Evolutionary conservation across 2,113 vertebrate species (phyloP).

Genomic region (Heterotis niloticus): DNA sequence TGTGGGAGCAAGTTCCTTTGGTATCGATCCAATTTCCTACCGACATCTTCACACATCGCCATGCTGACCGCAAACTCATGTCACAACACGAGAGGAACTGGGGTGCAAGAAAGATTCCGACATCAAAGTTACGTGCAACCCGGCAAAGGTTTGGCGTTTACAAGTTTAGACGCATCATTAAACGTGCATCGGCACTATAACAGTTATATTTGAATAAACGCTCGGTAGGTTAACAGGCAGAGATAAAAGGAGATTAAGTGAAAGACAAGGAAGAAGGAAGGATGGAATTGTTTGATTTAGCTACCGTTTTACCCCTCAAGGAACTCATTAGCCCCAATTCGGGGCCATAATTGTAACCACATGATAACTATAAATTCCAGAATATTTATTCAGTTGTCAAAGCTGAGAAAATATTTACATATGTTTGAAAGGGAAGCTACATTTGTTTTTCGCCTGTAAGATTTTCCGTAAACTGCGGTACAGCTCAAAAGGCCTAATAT

Average conservation of each 20-base stretch:
- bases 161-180: no score
- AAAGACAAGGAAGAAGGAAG: constrained; percentile 28
- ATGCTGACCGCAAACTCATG: background rate
- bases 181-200: background rate
- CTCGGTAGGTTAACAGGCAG: background rate
- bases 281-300: constrained; percentile 52
- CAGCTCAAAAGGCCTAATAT: background rate
- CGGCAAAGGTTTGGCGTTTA: no score
- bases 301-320: constrained; percentile 63
- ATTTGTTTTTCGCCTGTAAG: background rate
- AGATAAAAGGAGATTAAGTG: constrained; percentile 22
- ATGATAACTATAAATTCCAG: constrained; percentile 48
- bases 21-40: background rate
- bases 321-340: constrained; percentile 63
- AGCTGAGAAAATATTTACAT: constrained; percentile 42
- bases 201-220: background rate
- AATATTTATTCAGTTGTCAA: constrained; percentile 35
- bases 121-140: background rate
- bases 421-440: background rate
- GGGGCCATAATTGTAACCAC: constrained; percentile 59
- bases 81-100: background rate
- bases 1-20: background rate
- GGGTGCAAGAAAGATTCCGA: background rate
- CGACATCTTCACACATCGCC: background rate
- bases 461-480: background rate